A percentile compares a stretch with the other conserved stretches of the same genome.
phyloP scores from a whole-genome alignment of 1,140 invertebrate genomes.

The Diorhabda carinulata region DNA sequence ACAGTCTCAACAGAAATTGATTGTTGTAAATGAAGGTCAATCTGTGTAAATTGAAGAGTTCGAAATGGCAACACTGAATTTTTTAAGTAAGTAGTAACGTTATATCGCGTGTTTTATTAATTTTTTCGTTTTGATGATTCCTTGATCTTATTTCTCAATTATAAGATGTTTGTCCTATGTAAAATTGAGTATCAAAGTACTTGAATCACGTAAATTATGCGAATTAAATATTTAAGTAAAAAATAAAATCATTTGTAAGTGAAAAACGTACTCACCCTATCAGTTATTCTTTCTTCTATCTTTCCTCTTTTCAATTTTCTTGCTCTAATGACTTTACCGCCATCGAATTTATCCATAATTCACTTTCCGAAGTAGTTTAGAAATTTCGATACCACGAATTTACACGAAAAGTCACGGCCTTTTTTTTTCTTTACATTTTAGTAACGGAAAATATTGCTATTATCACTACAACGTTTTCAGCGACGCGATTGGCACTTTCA shows the following conservation, averaged over 20 bases:
- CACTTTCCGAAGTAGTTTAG: background rate
- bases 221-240: background rate
- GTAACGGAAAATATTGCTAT: too few relatives aligned
- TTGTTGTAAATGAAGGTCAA: too few relatives aligned
- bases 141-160: background rate
- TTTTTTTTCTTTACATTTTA: too few relatives aligned
- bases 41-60: too few relatives aligned
- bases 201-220: background rate
- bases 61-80: too few relatives aligned
- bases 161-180: background rate
- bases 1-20: too few relatives aligned
- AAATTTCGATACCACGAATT: too few relatives aligned
- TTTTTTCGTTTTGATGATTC: background rate
- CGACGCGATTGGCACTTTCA: too few relatives aligned
- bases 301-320: constrained; percentile 69
- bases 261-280: constrained; percentile 61
- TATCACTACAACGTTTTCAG: too few relatives aligned
- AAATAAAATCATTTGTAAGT: background rate
- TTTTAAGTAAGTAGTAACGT: too few relatives aligned
- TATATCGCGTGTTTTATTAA: too few relatives aligned
- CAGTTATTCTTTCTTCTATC: constrained; percentile 65
- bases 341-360: constrained; percentile 30
- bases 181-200: background rate
- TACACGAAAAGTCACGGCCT: too few relatives aligned
- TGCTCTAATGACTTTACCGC: constrained; percentile 58